Evolutionary conservation across 2,113 vertebrate species (phyloP), one percentile per base, ranked within the genome.

Genomic region (Danionella cerebrum): DNA sequence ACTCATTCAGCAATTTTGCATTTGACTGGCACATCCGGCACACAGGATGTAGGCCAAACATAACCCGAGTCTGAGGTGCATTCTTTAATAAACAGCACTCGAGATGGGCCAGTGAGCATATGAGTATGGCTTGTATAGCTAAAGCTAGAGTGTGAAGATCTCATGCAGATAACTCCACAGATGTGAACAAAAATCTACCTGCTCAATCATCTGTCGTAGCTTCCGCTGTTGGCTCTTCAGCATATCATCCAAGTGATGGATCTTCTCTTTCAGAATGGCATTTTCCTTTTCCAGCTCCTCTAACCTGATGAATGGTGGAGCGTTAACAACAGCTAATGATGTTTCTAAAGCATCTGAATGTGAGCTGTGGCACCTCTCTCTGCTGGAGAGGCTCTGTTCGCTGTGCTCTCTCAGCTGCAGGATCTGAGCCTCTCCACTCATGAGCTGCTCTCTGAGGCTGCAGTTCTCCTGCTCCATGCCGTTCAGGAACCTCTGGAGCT

Each of bases 181-280:
- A n/a, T n/a, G n/a, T n/a, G n/a, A n/a, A n/a, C n/a, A n/a, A n/a
- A n/a, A n/a, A 9, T n/a, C 6, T 62, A 98, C 95, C 93, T 98
- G 95, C 78, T 96, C 94, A 1, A 97, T 98, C 95, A 98, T 98
- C 72, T 96, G 93, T 44, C 95, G 82, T 24, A 97, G 91, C 84
- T 98, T 98, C 66, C 95, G 89, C 71, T 98, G 95, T 76, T 98
- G 95, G 71, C 95, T 90, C 70, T 94, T 96, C 10, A 97, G 85
- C 95, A 98, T 98, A 83, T 98, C 94, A 0, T 97, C 93, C 76
- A 98, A 81, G 66, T 98, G 95, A 63, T 94, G 93, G 57, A 95
- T 95, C 84, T 98, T 97, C 78, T 98, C 94, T 66, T 89, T 91
- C 71, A 98, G 80, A 14, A 83, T 71, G 1, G 93, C 89, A 51